These are phyloP conservation scores for Ceratosolen solmsi DNA, from an alignment of 1,140 invertebrate species.

Conservation along the genomic window DNA sequence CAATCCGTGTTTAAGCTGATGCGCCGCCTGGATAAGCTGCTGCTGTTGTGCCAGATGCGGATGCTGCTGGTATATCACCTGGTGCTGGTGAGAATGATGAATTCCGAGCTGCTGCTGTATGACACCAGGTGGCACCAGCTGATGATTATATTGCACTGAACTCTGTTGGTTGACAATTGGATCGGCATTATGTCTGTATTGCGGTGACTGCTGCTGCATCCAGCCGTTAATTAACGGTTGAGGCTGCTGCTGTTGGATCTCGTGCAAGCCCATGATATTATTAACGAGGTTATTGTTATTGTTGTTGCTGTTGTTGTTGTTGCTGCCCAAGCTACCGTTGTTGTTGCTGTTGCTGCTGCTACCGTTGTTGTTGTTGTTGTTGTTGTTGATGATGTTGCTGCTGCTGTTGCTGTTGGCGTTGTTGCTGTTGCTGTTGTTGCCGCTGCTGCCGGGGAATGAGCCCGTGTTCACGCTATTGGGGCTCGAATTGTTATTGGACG, in stretches of 20 bases:
- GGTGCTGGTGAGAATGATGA: slow-evolving; percentile 55
- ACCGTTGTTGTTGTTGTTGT: slow-evolving; percentile 39
- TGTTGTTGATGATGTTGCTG: slow-evolving; percentile 47
- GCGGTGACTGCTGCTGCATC: slow-evolving; percentile 64
- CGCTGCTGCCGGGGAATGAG: slow-evolving; percentile 65
- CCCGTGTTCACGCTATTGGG: slow-evolving; percentile 67
- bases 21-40: slow-evolving; percentile 40
- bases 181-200: slow-evolving; percentile 52
- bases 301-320: slow-evolving; percentile 25
- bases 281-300: slow-evolving; percentile 31
- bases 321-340: slow-evolving; percentile 49
- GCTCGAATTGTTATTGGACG: slow-evolving; percentile 67
- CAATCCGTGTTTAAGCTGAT: slow-evolving; percentile 50
- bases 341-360: slow-evolving; percentile 59
- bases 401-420: slow-evolving; percentile 53
- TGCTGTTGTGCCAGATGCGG: slow-evolving; percentile 50
- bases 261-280: slow-evolving; percentile 19
- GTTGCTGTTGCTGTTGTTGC: slow-evolving; percentile 64
- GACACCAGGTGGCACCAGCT: neutral
- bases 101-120: slow-evolving; percentile 53
- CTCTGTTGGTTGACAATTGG: slow-evolving; percentile 52
- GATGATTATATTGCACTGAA: slow-evolving; percentile 50
- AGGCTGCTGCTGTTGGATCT: slow-evolving; percentile 36
- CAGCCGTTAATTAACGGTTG: slow-evolving; percentile 66
- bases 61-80: slow-evolving; percentile 54